phyloP scores from a whole-genome alignment of 2,797 vertebrate genomes.

The Chrysocyon brachyurus region DNA sequence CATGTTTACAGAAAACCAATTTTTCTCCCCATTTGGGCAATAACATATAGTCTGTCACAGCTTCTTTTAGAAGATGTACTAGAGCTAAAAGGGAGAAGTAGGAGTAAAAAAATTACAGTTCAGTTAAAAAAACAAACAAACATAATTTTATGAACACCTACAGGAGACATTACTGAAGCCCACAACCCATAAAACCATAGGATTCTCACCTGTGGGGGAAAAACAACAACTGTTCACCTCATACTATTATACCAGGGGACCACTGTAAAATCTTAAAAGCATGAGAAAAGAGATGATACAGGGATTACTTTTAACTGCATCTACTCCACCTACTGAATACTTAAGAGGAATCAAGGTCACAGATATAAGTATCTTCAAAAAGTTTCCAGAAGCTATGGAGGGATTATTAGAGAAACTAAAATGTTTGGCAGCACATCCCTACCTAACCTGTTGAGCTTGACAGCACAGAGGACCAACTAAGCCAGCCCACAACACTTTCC shows the following conservation, averaged over 20 bases:
- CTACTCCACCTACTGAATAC: neutral
- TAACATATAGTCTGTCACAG: neutral
- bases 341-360: slow-evolving; percentile 24
- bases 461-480: slow-evolving; percentile 58
- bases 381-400: neutral
- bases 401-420: slow-evolving; percentile 42
- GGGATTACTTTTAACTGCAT: slow-evolving; percentile 33
- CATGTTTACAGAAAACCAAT: slow-evolving; percentile 2
- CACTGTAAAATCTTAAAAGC: neutral
- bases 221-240: neutral
- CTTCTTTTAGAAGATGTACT: neutral
- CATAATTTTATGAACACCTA: neutral
- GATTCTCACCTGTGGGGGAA: neutral
- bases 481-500: slow-evolving; percentile 46
- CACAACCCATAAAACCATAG: neutral
- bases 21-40: neutral
- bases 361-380: slow-evolving; percentile 32
- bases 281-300: neutral
- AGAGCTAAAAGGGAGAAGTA: neutral
- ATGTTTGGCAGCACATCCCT: slow-evolving; percentile 16
- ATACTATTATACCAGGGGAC: neutral
- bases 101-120: slow-evolving; percentile 9
- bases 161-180: neutral
- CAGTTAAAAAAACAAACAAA: neutral
- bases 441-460: slow-evolving; percentile 56